Percentiles rank a stretch among this genome's conserved stretches.
phyloP scores from a whole-genome alignment of 2,888 invertebrate genomes.

The Lapara coniferarum region DNA sequence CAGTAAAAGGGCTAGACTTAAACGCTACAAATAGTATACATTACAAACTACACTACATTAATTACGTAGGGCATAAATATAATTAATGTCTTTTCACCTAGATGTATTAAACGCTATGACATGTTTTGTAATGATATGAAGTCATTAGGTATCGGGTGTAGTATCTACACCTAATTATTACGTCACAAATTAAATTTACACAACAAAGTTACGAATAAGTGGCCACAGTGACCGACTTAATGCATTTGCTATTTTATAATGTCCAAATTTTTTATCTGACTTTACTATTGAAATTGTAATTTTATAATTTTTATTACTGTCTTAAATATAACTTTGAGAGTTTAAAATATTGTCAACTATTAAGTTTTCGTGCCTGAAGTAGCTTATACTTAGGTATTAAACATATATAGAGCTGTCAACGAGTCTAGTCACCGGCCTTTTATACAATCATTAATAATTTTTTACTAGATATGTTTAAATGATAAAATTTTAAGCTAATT shows the following conservation, averaged over 20 bases:
- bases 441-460: conserved; percentile 54
- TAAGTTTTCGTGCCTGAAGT: background rate
- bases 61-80: conserved; percentile 63
- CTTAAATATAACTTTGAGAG: no score
- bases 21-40: conserved; percentile 54
- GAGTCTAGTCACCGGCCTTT: conserved; percentile 30
- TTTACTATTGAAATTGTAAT: background rate
- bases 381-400: background rate
- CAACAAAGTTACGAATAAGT: conserved; percentile 32
- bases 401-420: background rate
- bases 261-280: background rate
- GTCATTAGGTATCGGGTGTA: conserved; percentile 28
- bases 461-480: conserved; percentile 74
- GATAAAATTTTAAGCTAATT: conserved; percentile 63
- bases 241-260: background rate
- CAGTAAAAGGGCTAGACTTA: conserved; percentile 67
- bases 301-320: background rate
- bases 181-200: conserved; percentile 20
- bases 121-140: conserved; percentile 80
- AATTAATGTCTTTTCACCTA: conserved; percentile 66
- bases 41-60: conserved; percentile 64
- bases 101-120: conserved; percentile 75
- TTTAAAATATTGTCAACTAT: background rate
- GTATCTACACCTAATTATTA: conserved; percentile 16
- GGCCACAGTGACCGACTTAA: background rate